A percentile compares a stretch with the other conserved stretches of the same genome.
Evolutionary conservation across 37 sponge, comb jelly and placozoan genomes (phyloP).

Genomic region (Amphimedon queenslandica): DNA sequence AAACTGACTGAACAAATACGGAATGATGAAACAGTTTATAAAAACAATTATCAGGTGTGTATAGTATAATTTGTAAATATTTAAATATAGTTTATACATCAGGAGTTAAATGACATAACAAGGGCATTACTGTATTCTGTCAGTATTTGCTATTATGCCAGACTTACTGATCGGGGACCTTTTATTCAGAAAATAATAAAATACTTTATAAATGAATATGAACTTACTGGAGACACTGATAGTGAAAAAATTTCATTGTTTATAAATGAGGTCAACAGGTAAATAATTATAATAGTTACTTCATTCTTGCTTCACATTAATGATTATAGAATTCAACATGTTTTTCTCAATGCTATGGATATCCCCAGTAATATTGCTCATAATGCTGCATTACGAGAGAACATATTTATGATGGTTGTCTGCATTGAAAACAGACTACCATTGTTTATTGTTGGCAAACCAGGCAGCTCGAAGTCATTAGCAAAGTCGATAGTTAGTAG

Average conservation of each 20-base stretch:
- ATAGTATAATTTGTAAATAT: too few relatives aligned
- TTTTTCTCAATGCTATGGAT: slow-evolving; percentile 47
- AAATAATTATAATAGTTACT: slow-evolving; percentile 1
- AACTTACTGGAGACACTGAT: slow-evolving; percentile 15
- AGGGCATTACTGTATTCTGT: slow-evolving; percentile 50
- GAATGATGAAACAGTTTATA: too few relatives aligned
- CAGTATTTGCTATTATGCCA: slow-evolving; percentile 76
- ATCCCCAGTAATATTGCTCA: slow-evolving; percentile 71
- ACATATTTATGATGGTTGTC: slow-evolving; percentile 97
- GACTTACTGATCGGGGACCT: slow-evolving; percentile 44
- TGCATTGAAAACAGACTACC: slow-evolving; percentile 94
- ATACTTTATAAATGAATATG: slow-evolving; percentile 35
- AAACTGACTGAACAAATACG: background rate
- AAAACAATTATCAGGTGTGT: too few relatives aligned
- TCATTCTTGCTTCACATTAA: background rate
- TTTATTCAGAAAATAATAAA: slow-evolving; percentile 43
- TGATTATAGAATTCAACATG: slow-evolving; percentile 38
- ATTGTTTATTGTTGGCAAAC: slow-evolving; percentile 95
- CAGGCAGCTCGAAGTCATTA: slow-evolving; percentile 96
- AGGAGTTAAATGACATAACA: slow-evolving; percentile 10
- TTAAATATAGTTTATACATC: background rate
- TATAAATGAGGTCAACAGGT: slow-evolving; percentile 51
- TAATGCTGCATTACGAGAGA: slow-evolving; percentile 93
- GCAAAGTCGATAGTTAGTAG: slow-evolving; percentile 80
- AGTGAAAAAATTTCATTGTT: slow-evolving; percentile 18